Percentiles rank a stretch among this genome's conserved stretches.
Conservation (phyloP, 1,140 invertebrate genomes). For the Meloidogyne exigua region DNA sequence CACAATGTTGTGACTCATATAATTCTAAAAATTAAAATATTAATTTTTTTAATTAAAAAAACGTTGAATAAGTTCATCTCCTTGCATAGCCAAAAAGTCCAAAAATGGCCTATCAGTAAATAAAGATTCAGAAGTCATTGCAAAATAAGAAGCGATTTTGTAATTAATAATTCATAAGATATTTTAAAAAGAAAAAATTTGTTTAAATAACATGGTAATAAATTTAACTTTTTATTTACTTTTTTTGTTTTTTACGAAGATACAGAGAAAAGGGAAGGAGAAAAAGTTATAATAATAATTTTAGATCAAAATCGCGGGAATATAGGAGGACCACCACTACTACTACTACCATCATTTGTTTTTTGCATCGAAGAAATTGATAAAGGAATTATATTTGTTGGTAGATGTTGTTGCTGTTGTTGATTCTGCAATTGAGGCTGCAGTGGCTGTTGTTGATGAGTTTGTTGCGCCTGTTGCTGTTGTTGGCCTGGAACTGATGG, state of each 20-base stretch:
- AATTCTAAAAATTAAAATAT: conserved; percentile 20
- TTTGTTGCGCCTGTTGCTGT: conserved; percentile 7
- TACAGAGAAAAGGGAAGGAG: background rate
- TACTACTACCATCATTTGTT: background rate
- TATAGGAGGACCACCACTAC: conserved; percentile 1
- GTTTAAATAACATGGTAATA: background rate
- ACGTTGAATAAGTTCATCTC: conserved; percentile 30
- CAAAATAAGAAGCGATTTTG: background rate
- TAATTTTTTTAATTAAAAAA: background rate
- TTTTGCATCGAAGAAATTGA: background rate
- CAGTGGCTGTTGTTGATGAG: conserved; percentile 1
- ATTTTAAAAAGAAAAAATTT: background rate
- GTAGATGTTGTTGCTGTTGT: conserved; percentile 6
- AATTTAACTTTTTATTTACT: background rate
- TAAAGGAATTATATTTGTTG: conserved; percentile 4
- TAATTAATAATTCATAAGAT: background rate
- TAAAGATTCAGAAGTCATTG: background rate
- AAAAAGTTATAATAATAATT: background rate
- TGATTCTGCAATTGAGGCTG: background rate
- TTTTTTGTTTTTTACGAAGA: background rate
- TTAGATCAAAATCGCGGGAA: conserved; percentile 23
- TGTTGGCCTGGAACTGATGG: conserved; percentile 37
- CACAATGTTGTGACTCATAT: conserved; percentile 42
- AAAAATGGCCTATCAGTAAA: conserved; percentile 35
- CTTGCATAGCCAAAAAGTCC: conserved; percentile 31